Evolutionary conservation across 2,113 vertebrate genomes (phyloP), one percentile per base, ranked within the genome.

Genomic region (Lampris megalopsis): DNA sequence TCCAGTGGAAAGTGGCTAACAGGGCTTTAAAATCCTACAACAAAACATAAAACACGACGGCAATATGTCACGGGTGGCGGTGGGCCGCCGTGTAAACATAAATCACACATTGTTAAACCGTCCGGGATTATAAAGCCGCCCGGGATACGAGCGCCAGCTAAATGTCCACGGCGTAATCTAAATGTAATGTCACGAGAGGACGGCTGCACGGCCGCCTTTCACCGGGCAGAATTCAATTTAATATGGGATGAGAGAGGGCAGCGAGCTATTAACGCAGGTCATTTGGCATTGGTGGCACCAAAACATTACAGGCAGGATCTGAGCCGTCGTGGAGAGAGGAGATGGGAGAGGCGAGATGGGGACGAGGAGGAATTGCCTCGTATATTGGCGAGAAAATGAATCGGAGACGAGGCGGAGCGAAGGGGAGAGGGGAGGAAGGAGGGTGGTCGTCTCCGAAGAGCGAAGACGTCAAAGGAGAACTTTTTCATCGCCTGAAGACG

Each of bases 61-160:
- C 74, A 73, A 65, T 77, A 64, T 71, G 68, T 70, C 47, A 9
- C 71, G 24, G n/a, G 57, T 67, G 11, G 9, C 70, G 85, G 80
- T 9, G 74, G 54, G 36, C 40, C 13, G 45, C 9, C 42, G 60
- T 58, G 64, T 83, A 85, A 84, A 60, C 69, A 73, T 84, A 75
- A 86, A 88, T 86, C 76, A 63, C 6, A 37, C 63, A 5, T 73
- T 75, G 81, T 72, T 80, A 84, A 68, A 74, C 64, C 63, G 81
- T 70, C 35, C 2, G 0, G 24, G 36, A 37, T 75, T 42, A 48
- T 4, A 53, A 60, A 35, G 52, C 64, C 24, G 42, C 50, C 9
- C 42, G 6, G 10, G 66, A 80, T n/a, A 62, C 71, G 58, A 6
- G 59, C 63, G 13, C 72, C 71, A 13, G 60, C 67, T 74, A 58